These are phyloP conservation scores for Alviniconcha strummeri DNA, from an alignment of 2,888 invertebrate species.

Conservation along the genomic window DNA sequence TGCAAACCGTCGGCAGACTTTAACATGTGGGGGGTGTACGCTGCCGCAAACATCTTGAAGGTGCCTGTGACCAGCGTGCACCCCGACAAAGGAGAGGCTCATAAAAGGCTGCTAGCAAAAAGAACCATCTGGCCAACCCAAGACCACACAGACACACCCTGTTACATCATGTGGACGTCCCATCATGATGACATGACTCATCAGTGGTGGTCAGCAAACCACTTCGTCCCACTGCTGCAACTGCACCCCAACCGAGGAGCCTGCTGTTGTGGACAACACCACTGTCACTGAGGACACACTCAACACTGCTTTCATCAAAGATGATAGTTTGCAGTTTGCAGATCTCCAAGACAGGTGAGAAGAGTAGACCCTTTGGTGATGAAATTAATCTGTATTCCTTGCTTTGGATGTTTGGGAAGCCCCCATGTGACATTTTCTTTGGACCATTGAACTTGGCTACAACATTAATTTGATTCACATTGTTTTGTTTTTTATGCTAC, in stretches of 20 bases:
- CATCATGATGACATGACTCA: neutral
- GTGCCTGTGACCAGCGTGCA: neutral
- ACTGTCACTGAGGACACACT: no score
- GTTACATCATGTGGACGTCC: neutral
- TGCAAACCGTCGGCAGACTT: neutral
- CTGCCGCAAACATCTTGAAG: conserved; percentile 1
- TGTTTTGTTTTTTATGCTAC: no score
- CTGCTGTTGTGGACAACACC: neutral
- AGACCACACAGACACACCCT: neutral
- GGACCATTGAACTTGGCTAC: no score
- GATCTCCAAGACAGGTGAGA: no score
- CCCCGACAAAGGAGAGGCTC: neutral
- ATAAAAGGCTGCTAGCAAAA: neutral
- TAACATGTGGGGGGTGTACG: neutral
- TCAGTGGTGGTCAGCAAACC: neutral
- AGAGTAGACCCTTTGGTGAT: no score
- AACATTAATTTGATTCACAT: no score
- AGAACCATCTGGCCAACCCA: neutral
- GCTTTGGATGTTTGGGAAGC: no score
- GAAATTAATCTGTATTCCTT: no score
- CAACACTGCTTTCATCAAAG: no score
- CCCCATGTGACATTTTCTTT: no score
- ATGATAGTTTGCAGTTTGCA: no score
- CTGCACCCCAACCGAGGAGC: neutral
- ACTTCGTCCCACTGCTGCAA: neutral